phyloP scores from a whole-genome alignment of 2,113 vertebrate species.

The Cryptotis parvus region DNA sequence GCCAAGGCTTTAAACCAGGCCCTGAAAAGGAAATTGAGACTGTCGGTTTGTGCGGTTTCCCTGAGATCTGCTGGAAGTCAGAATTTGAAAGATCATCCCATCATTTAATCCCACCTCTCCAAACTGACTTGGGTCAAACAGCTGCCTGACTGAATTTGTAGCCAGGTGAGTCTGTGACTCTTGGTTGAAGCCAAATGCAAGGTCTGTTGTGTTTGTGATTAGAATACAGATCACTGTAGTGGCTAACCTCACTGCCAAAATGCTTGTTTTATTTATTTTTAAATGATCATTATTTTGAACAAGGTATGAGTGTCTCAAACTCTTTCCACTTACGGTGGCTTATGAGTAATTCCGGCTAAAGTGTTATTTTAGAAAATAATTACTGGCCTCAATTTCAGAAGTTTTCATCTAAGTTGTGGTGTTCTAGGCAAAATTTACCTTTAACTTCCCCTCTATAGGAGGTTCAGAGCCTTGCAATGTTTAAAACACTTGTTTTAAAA shows the following conservation, averaged over 20 bases:
- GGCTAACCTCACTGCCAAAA: neutral
- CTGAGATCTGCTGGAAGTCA: neutral
- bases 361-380: neutral
- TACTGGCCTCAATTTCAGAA: neutral
- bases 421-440: constrained; percentile 5
- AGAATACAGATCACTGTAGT: neutral
- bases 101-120: neutral
- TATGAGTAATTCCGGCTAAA: neutral
- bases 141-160: neutral
- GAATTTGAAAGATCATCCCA: neutral
- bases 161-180: neutral
- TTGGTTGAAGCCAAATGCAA: neutral
- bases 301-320: neutral
- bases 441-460: neutral
- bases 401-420: neutral
- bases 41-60: neutral
- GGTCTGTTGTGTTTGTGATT: neutral
- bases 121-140: neutral
- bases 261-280: neutral
- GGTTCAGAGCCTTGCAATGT: neutral
- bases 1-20: neutral
- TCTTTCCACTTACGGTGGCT: neutral
- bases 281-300: neutral
- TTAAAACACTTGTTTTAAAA: neutral
- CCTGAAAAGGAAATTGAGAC: neutral